Base-by-base conservation (phyloP, 2,113 vertebrate genomes). In the Morone saxatilis region DNA sequence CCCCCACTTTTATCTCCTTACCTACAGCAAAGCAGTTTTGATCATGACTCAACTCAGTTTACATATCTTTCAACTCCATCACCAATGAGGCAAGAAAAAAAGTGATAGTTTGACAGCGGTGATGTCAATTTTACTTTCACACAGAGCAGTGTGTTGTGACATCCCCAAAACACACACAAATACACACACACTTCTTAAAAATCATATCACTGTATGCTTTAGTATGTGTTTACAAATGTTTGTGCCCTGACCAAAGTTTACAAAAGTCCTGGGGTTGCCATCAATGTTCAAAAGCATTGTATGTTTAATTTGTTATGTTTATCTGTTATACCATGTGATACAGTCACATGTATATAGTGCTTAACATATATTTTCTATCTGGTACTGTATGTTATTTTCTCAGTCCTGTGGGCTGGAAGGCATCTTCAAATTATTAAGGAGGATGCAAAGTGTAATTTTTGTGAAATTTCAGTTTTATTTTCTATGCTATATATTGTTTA, bases 31-130 rank as follows among this genome's bases (percentile, higher is more conserved):
- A 5, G 13, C n/a, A 48, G 40, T 54, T 54, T 16, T 53, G 19
- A 57, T 36, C 62, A 54, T 19, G 40, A 38, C 47, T 69, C 40
- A 59, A 48, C 47, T 65, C 14, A 56, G 62, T 69, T 31, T 11
- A 40, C 20, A 31, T 48, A 75, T 16, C n/a, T 48, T 54, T 78
- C 40, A 68, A 20, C 12, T 14, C 7, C 7, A 73, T 40, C 14
- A 40, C 12, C 12, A 41, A 12, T 72, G 62, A 68, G 14, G 54
- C 9, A 74, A 69, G 79, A 14, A 71, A 10, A 56, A 41, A 20
- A 16, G 3, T 57, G 6, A 3, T 14, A 67, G 12, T 62, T 13
- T 51, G 45, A 61, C 36, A 5, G 20, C 4, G 20, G 56, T 16
- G 12, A 61, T 53, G 16, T 20, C 6, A 70, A 16, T 31, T 62